Evolutionary conservation across 2,113 vertebrate genomes (phyloP).

Genomic region (Austrofundulus limnaeus): DNA sequence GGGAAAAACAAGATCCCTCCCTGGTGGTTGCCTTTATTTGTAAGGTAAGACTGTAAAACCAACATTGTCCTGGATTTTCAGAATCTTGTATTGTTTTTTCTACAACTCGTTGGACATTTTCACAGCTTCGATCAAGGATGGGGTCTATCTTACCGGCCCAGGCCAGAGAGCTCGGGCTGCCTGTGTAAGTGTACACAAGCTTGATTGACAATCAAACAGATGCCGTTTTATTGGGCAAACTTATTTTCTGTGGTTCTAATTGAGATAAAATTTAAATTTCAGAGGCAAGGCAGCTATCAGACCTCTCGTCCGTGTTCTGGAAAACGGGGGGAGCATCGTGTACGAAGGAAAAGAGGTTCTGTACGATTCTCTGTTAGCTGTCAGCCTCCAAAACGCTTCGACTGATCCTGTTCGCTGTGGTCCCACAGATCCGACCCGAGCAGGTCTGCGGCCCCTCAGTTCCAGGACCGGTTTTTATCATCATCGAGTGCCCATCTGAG

Average conservation of each 20-base stretch:
- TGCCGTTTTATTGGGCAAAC: neutral
- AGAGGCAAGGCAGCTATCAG: constrained; percentile 92
- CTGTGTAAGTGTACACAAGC: constrained; percentile 85
- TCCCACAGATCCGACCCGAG: constrained; percentile 85
- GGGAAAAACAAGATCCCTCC: no score
- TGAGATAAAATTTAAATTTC: neutral
- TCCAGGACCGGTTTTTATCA: constrained; percentile 84
- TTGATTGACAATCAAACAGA: no score
- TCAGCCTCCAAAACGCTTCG: neutral
- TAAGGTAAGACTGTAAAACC: constrained; percentile 75
- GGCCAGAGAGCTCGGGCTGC: constrained; percentile 88
- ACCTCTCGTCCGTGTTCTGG: constrained; percentile 86
- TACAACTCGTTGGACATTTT: neutral
- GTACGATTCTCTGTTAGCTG: neutral
- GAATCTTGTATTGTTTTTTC: neutral
- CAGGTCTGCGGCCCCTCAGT: constrained; percentile 89
- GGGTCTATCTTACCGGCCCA: constrained; percentile 88
- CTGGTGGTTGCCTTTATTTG: no score
- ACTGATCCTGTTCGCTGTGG: neutral
- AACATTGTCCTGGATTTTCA: neutral
- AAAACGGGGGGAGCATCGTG: constrained; percentile 82
- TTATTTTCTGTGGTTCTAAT: neutral
- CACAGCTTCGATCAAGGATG: constrained; percentile 82
- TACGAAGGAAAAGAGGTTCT: constrained; percentile 89
- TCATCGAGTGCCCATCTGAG: constrained; percentile 90